Base-by-base conservation (phyloP, 2,888 invertebrate genomes). In the Galerucella nymphaeae region DNA sequence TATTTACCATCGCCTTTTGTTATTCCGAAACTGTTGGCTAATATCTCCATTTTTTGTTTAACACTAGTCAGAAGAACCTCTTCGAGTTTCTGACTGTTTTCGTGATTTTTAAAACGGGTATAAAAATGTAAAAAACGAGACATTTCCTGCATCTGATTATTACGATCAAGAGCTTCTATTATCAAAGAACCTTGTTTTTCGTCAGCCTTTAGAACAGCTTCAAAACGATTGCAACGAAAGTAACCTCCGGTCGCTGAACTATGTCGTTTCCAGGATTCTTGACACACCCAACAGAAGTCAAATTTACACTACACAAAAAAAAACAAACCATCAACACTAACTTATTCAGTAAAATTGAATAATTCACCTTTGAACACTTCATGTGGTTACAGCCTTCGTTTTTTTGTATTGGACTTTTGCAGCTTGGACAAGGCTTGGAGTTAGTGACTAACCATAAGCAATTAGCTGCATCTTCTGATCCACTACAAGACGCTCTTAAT, bases 341-440 rank as follows among this genome's bases (percentile, higher is more conserved):
- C 8, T 38, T 38, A 14, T 45, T 58, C 67, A 53, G 2, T 61
- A 38, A 13, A 55, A 59, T 23, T 58, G 5, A n/a, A 16, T 41
- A 13, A 8, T 38, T 1, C 84, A 91, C 91, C 88, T 92, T 92
- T 64, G 90, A 91, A 84, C 92, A 92, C 82, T 91, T 92, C 90
- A 92, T 92, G 83, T 92, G 92, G 83, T 92, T 92, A 84, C 92
- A 92, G 18, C 90, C 92, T 84, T 92, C 92, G 82, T 91, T 92
- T 82, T 92, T 92, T 84, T 92, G 92, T 74, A 92, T 92, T 4
- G 92, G 92, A 77, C 91, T 90, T 79, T 91, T 90, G 82, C 92
- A 92, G 83, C 91, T 91, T 38, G 92, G 92, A 82, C 92, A 92
- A 0, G 91, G 90, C 82, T 92, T 92, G 4, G 91, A 91, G 85